Evolutionary conservation across 2,888 invertebrate genomes (phyloP), one percentile per base, ranked within the genome.

Genomic region (Oscheius myriophilus): DNA sequence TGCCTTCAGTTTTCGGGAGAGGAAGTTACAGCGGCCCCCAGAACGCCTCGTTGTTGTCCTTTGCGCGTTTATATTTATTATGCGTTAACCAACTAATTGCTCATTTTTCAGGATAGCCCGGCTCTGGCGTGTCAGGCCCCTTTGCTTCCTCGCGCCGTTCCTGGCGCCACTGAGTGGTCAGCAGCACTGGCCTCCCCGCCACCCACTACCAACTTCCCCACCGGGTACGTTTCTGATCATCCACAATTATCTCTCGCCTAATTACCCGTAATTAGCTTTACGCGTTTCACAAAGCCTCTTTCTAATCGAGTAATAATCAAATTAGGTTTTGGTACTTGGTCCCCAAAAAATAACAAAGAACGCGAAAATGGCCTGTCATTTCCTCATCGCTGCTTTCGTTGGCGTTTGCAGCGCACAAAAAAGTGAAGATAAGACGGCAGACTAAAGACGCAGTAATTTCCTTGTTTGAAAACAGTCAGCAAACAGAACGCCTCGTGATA

Each of bases 111-210:
- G 78, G 67, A 76, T 65, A 76, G 75, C 71, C 75, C 78, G 64
- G 72, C 78, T 63, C 67, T 78, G 78, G 78, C 78, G 67, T 76
- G 78, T 70, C 73, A 74, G 52, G 75, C 78, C 62, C 78, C 78
- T 16, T 61, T 78, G 43, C 58, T 74, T 62, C 64, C 68, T 26
- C 72, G 69, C 42, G 73, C 75, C 72, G 71, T 72, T 67, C 59
- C 65, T 71, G 72, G 73, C 71, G 72, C 69, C 54, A 67, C 72
- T 21, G 66, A 63, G 51, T 73, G 73, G 78, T 61, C 61, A 61
- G 58, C 70, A 63, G 70, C 69, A 25, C 68, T 72, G 73, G 71
- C 73, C 69, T 71, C 71, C 18, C 70, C 77, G 57, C 70, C 67
- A 55, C 61, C 61, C 59, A 51, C 67, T 7, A 43, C 61, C 21